Base-by-base conservation (phyloP, 2,797 vertebrate genomes). In the Novumbra hubbsi region DNA sequence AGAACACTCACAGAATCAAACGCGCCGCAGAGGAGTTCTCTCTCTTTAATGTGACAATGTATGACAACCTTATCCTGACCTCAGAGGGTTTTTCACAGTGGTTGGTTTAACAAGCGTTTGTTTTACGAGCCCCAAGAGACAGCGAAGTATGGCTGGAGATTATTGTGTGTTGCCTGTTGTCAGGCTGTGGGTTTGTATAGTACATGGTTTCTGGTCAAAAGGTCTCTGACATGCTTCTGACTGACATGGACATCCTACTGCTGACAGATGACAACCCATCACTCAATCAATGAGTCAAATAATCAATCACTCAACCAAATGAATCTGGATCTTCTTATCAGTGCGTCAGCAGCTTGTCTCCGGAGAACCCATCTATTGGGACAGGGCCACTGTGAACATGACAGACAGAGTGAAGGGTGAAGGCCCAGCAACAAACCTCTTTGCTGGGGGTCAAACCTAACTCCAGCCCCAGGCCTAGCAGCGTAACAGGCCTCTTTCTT, bases 361-460 rank as follows among this genome's bases (percentile, higher is more conserved):
- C 15, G 0, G 28, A 64, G 15, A 64, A 30, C 28, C 15, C 27
- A 17, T 32, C 62, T 4, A 6, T 14, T 15, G 28, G 14, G 27
- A 19, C 62, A 14, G 62, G 27, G 28, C 27, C 60, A 28, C 28
- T 8, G 41, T 45, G 41, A 45, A 45, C 62, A 32, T 64, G 5
- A n/a, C 5, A 64, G 2, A 64, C 28, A 8, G 3, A 12, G 11
- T 8, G 24, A 30, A 64, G 14, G 1, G 14, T 49, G 41, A 45
- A 89, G 85, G 81, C 70, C 83, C 84, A 85, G 83, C n/a, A 85
- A 84, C 86, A 84, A 79, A 79, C 80, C 60, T 76, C 87, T 90
- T 90, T 90, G 89, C 90, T 57, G 84, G 79, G 88, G 89, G 88
- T 90, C 84, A 86, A 90, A 84, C 85, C 87, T 79, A 71, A 86